phyloP scores from a whole-genome alignment of 2,113 vertebrate genomes.

The Colius striatus region DNA sequence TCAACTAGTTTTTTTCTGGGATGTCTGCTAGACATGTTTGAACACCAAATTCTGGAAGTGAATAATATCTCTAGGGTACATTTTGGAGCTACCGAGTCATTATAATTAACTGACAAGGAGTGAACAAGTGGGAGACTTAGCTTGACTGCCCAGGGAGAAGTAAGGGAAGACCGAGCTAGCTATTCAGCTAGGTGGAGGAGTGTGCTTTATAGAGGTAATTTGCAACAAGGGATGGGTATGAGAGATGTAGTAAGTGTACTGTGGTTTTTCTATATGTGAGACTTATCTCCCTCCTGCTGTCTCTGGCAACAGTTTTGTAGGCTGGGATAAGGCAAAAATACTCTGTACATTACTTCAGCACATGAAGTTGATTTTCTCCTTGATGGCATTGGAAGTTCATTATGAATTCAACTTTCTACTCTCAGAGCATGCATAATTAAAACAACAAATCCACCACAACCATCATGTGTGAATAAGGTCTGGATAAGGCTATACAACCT shows the following conservation, averaged over 20 bases:
- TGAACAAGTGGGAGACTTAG: background rate
- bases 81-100: background rate
- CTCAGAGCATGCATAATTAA: conserved; percentile 42
- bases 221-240: background rate
- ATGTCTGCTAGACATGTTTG: background rate
- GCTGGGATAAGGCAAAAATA: background rate
- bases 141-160: background rate
- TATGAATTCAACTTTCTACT: conserved; percentile 42
- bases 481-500: background rate
- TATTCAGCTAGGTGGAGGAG: background rate
- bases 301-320: background rate
- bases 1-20: conserved; percentile 27
- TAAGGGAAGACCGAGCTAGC: background rate
- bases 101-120: background rate
- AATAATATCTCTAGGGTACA: background rate
- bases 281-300: background rate
- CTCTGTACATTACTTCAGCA: background rate
- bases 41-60: background rate
- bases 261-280: background rate
- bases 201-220: background rate
- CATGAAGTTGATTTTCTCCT: conserved; percentile 26
- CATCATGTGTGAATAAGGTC: background rate
- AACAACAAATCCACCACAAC: background rate
- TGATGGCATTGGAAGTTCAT: conserved; percentile 32
- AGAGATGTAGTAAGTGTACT: background rate